These are phyloP conservation scores for Mythimna impura DNA, from an alignment of 2,888 invertebrate species.

Conservation along the genomic window DNA sequence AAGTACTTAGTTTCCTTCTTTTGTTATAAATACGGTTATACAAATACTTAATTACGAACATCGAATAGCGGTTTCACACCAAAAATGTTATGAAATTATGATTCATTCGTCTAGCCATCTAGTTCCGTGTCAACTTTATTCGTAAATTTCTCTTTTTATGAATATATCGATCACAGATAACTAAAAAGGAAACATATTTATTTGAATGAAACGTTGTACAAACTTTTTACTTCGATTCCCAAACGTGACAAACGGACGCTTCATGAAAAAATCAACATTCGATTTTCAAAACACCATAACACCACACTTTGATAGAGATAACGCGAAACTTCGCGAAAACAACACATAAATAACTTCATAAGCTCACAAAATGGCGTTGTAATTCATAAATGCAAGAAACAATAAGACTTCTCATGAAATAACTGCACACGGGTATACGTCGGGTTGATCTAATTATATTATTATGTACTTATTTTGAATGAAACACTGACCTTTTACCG, in stretches of 20 bases:
- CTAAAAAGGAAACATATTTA: constrained; percentile 1
- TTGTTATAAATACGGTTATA: constrained; percentile 42
- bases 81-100: constrained; percentile 49
- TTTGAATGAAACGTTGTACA: constrained; percentile 36
- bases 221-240: constrained; percentile 44
- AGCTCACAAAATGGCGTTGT: constrained; percentile 84
- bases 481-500: constrained; percentile 79
- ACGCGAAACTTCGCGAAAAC: constrained; percentile 53
- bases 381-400: constrained; percentile 81
- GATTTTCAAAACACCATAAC: constrained; percentile 53
- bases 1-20: constrained; percentile 22
- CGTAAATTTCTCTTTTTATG: background rate
- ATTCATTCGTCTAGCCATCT: constrained; percentile 35
- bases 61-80: constrained; percentile 32
- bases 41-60: constrained; percentile 37
- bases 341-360: constrained; percentile 63
- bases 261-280: constrained; percentile 56
- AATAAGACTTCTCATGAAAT: constrained; percentile 85
- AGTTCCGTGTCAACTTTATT: constrained; percentile 37
- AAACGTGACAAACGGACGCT: constrained; percentile 54
- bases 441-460: constrained; percentile 81
- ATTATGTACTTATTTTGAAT: constrained; percentile 80
- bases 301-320: constrained; percentile 36
- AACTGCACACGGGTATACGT: constrained; percentile 85
- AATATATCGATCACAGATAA: background rate